Conservation (phyloP, 2,888 invertebrate species). For the Ptychoptera contaminata region DNA sequence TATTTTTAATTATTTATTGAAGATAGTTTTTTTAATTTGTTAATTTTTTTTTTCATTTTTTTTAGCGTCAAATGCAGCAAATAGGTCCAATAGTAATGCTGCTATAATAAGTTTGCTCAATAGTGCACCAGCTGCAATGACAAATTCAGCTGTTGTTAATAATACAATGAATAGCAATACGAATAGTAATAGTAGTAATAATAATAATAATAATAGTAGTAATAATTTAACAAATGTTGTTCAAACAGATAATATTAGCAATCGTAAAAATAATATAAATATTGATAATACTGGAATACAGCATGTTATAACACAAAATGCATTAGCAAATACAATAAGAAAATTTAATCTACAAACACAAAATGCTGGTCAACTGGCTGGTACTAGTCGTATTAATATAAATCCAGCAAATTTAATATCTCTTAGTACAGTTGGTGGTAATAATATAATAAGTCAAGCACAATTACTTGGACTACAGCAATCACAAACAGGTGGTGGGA, state of each 20-base stretch:
- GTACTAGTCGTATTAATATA: constrained; percentile 1
- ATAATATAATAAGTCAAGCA: constrained; percentile 9
- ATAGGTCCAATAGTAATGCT: constrained; percentile 34
- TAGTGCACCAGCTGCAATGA: constrained; percentile 60
- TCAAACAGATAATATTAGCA: neutral
- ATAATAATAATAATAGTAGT: too few relatives aligned
- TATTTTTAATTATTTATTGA: neutral
- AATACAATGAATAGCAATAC: constrained; percentile 21
- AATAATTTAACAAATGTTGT: neutral
- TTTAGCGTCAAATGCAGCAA: constrained; percentile 22
- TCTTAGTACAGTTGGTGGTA: constrained; percentile 15
- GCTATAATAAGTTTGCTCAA: constrained; percentile 64
- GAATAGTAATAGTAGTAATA: too few relatives aligned
- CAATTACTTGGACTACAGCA: constrained; percentile 4
- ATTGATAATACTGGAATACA: constrained; percentile 11
- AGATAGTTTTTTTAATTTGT: neutral
- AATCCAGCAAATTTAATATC: constrained; percentile 22
- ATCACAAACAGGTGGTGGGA: too few relatives aligned
- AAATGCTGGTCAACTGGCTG: constrained; percentile 18
- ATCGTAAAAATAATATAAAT: constrained; percentile 1
- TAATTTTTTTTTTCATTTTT: neutral
- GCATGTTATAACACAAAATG: constrained; percentile 19
- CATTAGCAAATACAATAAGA: constrained; percentile 19
- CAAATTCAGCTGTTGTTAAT: constrained; percentile 39
- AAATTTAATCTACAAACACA: constrained; percentile 26